These are phyloP conservation scores for Boloria selene DNA, from an alignment of 2,888 invertebrate species.

Conservation along the genomic window DNA sequence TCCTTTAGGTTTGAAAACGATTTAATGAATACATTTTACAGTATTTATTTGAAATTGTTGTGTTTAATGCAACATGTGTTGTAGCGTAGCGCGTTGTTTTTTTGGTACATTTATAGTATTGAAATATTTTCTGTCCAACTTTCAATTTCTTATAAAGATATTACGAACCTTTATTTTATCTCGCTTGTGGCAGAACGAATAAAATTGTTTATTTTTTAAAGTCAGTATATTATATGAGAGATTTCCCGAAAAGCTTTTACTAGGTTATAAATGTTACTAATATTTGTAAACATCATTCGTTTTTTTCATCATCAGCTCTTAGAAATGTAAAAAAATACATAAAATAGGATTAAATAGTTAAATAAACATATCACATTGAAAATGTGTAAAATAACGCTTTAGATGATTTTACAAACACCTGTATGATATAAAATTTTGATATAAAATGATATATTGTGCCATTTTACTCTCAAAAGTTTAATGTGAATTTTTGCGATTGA, in stretches of 20 bases:
- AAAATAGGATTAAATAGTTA: neutral
- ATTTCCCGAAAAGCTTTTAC: conserved; percentile 4
- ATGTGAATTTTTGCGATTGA: conserved; percentile 24
- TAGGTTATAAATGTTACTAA: conserved; percentile 1
- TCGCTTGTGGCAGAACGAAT: no score
- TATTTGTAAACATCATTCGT: neutral
- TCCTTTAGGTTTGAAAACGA: no score
- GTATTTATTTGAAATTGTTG: no score
- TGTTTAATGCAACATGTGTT: no score
- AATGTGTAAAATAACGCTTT: conserved; percentile 31
- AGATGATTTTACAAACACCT: conserved; percentile 36
- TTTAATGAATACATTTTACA: no score
- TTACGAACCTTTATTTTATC: no score
- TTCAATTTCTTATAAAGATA: no score
- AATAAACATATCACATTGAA: conserved; percentile 27
- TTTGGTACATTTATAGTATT: no score
- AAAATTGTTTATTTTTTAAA: no score
- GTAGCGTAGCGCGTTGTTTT: no score
- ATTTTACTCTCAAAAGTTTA: conserved; percentile 21
- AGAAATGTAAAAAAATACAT: neutral
- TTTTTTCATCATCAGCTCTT: neutral
- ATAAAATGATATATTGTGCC: conserved; percentile 11
- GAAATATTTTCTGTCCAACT: no score
- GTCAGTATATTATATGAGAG: neutral
- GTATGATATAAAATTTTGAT: conserved; percentile 25